Percentiles rank a stretch among this genome's conserved stretches.
phyloP scores from a whole-genome alignment of 2,888 invertebrate genomes.

The Parnassius glacialis region DNA sequence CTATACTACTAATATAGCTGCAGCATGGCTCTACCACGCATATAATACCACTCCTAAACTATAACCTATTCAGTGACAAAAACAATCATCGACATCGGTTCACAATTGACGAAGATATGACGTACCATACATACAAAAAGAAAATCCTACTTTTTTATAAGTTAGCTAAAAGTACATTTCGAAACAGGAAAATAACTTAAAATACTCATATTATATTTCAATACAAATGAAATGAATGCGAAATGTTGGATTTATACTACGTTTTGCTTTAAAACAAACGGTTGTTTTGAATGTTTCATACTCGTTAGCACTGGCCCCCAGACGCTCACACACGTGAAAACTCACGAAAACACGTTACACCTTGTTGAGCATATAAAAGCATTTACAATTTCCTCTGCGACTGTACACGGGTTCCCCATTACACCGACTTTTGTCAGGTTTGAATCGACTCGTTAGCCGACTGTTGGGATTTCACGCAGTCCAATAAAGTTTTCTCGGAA shows the following conservation, averaged over 20 bases:
- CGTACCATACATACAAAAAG: no score
- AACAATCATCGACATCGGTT: no score
- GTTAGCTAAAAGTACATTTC: no score
- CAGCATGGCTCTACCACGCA: no score
- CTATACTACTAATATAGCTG: no score
- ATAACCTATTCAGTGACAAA: no score
- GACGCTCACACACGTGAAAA: constrained; percentile 14
- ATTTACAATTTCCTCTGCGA: constrained; percentile 35
- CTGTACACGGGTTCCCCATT: constrained; percentile 32
- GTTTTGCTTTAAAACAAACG: background rate
- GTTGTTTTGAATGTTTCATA: constrained; percentile 5
- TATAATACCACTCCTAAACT: no score
- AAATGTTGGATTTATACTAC: background rate
- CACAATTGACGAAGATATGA: no score
- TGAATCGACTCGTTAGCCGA: constrained; percentile 36
- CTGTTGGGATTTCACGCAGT: constrained; percentile 33
- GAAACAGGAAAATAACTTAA: background rate
- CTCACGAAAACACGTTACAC: constrained; percentile 31
- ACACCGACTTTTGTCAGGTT: constrained; percentile 33
- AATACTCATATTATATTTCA: background rate
- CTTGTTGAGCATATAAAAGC: constrained; percentile 34
- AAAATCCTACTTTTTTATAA: no score
- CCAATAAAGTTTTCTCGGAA: constrained; percentile 23
- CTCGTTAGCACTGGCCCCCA: constrained; percentile 15
- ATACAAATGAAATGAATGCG: background rate